These are phyloP conservation scores for Plectropomus leopardus DNA, from an alignment of 2,113 vertebrate species.

Conservation along the genomic window DNA sequence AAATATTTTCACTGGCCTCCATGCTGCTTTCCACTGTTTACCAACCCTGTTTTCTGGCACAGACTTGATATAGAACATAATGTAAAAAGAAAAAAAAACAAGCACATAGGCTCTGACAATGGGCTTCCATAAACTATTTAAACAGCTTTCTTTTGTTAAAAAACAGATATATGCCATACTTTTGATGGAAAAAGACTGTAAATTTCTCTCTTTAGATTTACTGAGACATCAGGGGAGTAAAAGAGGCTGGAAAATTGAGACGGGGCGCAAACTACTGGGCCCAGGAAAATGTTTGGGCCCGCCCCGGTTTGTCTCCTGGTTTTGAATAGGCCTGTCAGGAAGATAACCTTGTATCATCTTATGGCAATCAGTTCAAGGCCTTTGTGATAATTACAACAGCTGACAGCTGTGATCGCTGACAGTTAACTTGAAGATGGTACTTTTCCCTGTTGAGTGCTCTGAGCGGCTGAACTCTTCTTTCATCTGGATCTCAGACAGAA, in stretches of 20 bases:
- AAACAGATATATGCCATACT: no score
- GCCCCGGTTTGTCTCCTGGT: not conserved
- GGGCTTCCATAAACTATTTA: no score
- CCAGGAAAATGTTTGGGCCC: not conserved
- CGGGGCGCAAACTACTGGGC: not conserved
- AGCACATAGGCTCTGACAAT: no score
- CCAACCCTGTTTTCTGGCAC: no score
- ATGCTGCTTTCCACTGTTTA: no score
- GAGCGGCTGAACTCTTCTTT: constrained; percentile 22
- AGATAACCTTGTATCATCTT: constrained; percentile 12
- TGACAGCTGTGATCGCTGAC: constrained; percentile 45
- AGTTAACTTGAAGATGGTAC: constrained; percentile 22
- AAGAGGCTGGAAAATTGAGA: not conserved
- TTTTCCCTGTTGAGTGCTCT: constrained; percentile 27
- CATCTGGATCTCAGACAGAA: constrained; percentile 44
- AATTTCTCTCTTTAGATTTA: not conserved
- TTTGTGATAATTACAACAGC: constrained; percentile 47
- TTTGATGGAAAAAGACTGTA: not conserved
- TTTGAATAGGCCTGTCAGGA: constrained; percentile 9
- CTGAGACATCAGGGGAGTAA: not conserved
- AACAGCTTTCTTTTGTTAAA: no score
- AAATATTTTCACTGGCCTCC: no score
- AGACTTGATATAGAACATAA: no score
- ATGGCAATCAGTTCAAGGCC: constrained; percentile 35
- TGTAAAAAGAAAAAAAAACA: no score